Evolutionary conservation across 1,140 invertebrate species (phyloP).

Genomic region (Drosophila ogumai): DNA sequence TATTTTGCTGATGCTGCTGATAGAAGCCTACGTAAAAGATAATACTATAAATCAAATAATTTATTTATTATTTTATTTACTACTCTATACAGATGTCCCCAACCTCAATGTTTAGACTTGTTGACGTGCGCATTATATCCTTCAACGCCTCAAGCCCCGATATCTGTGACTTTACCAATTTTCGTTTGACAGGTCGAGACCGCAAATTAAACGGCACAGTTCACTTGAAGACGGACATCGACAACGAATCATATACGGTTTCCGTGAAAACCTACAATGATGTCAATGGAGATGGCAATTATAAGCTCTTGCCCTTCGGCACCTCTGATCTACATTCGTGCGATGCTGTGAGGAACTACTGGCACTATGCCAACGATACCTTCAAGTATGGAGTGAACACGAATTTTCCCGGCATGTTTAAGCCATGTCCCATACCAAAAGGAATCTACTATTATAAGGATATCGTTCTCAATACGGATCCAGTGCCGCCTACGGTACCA

Average conservation of each 20-base stretch:
- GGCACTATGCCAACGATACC: not conserved
- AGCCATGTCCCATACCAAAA: not conserved
- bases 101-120: too few relatives aligned
- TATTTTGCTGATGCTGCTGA: too few relatives aligned
- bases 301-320: not conserved
- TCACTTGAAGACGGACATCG: not conserved
- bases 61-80: too few relatives aligned
- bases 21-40: too few relatives aligned
- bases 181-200: not conserved
- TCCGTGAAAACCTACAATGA: not conserved
- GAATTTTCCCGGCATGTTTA: not conserved
- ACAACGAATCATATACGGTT: not conserved
- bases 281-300: conserved; percentile 1
- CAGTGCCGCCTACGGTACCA: not conserved
- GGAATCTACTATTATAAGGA: not conserved
- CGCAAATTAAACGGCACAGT: not conserved
- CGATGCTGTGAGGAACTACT: not conserved
- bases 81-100: too few relatives aligned
- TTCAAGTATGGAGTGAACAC: not conserved
- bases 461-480: not conserved
- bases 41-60: too few relatives aligned
- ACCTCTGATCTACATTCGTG: not conserved
- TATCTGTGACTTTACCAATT: not conserved
- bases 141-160: not conserved
- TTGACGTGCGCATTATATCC: too few relatives aligned